Evolutionary conservation across 2,888 invertebrate species (phyloP).

Genomic region (Drosophila merina): DNA sequence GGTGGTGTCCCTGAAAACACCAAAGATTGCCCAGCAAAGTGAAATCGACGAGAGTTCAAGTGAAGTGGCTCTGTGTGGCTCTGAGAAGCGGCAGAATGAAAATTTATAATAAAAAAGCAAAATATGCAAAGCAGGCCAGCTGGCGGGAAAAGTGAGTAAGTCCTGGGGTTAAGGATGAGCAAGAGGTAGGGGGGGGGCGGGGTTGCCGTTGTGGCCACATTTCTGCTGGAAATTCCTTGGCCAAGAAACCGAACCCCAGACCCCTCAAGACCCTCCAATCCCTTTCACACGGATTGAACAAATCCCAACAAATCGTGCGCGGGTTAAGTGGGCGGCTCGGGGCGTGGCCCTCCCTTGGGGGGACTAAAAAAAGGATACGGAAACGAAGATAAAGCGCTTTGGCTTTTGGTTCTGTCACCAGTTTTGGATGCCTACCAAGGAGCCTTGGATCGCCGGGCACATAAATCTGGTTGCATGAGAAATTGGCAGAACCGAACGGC

Average conservation of each 20-base stretch:
- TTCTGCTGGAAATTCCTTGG: slow-evolving; percentile 61
- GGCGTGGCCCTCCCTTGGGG: slow-evolving; percentile 6
- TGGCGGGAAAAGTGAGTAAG: slow-evolving; percentile 5
- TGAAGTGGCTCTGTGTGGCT: slow-evolving; percentile 62
- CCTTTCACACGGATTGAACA: slow-evolving; percentile 46
- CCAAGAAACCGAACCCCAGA: slow-evolving; percentile 38
- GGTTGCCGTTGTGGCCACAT: slow-evolving; percentile 74
- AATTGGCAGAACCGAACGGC: slow-evolving; percentile 59
- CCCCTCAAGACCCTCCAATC: slow-evolving; percentile 4
- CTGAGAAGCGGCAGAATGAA: slow-evolving; percentile 52
- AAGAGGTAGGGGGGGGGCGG: slow-evolving; percentile 11
- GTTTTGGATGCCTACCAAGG: slow-evolving; percentile 44
- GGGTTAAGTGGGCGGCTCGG: slow-evolving; percentile 29
- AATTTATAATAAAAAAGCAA: slow-evolving; percentile 78
- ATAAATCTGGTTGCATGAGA: slow-evolving; percentile 59
- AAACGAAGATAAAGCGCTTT: slow-evolving; percentile 65
- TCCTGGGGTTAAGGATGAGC: not conserved
- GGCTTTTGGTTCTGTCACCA: slow-evolving; percentile 55
- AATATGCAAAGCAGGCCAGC: slow-evolving; percentile 68
- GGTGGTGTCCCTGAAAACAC: not conserved
- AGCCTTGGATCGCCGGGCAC: slow-evolving; percentile 48
- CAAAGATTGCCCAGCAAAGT: slow-evolving; percentile 61
- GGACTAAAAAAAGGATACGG: not conserved
- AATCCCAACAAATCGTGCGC: slow-evolving; percentile 55
- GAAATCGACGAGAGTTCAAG: slow-evolving; percentile 57